Evolutionary conservation across 2,888 invertebrate genomes (phyloP).

Genomic region (Pelosia muscerda): DNA sequence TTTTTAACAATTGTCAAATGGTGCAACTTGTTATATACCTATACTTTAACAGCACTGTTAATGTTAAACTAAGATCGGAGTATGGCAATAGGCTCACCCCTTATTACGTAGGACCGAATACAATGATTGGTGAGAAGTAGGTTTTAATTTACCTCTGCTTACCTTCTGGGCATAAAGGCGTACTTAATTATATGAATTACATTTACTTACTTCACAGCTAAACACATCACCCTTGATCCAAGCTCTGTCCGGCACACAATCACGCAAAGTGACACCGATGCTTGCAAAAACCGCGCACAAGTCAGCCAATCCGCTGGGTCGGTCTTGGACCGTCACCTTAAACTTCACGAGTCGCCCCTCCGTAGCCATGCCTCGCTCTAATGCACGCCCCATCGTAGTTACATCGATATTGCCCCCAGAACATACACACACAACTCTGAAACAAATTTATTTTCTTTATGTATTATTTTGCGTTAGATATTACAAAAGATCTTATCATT

Average conservation of each 20-base stretch:
- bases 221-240: slow-evolving; percentile 97
- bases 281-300: slow-evolving; percentile 90
- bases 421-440: slow-evolving; percentile 92
- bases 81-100: too few species aligned
- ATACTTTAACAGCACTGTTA: too few species aligned
- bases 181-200: neutral
- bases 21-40: too few species aligned
- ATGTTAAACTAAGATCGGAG: too few species aligned
- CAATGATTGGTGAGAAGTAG: too few species aligned
- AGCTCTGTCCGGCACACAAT: slow-evolving; percentile 97
- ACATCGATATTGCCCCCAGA: slow-evolving; percentile 97
- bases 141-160: too few species aligned
- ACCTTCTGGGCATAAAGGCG: too few species aligned
- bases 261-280: slow-evolving; percentile 94
- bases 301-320: slow-evolving; percentile 95
- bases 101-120: too few species aligned
- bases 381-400: slow-evolving; percentile 94
- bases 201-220: slow-evolving; percentile 67
- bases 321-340: slow-evolving; percentile 90
- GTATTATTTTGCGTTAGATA: too few species aligned
- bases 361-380: slow-evolving; percentile 96
- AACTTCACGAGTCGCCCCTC: slow-evolving; percentile 91
- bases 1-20: too few species aligned
- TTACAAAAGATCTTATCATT: too few species aligned
- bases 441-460: too few species aligned